Percentiles rank a stretch among this genome's conserved stretches.
Conservation (phyloP, 2,797 vertebrate genomes). For the Chloroceryle amazona region DNA sequence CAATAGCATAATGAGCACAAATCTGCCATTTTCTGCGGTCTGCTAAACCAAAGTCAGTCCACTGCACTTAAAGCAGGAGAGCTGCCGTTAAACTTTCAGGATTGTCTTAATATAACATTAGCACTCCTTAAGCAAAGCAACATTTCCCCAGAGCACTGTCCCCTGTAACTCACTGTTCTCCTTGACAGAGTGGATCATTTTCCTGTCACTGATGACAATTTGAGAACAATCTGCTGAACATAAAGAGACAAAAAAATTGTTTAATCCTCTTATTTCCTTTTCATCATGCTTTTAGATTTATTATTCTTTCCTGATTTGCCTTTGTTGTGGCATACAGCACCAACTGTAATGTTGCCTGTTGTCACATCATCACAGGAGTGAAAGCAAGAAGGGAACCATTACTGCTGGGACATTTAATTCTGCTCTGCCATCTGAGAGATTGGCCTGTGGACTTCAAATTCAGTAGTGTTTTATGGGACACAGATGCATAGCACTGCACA, state of each 20-base stretch:
- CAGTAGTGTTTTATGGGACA: neutral
- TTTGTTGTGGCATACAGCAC: neutral
- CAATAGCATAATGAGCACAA: neutral
- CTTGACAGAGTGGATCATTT: neutral
- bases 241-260: neutral
- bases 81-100: neutral
- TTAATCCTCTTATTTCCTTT: neutral
- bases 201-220: neutral
- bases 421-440: neutral
- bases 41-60: neutral
- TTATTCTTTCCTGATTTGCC: neutral
- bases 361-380: neutral
- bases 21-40: neutral
- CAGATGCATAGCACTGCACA: neutral
- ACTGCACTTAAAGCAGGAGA: neutral
- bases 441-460: neutral
- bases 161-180: neutral
- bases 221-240: neutral
- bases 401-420: neutral
- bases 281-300: neutral
- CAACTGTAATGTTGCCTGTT: accelerated
- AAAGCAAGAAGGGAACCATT: neutral
- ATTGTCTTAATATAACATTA: neutral
- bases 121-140: neutral
- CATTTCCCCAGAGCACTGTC: neutral